These are phyloP conservation scores for Natator depressus DNA, from an alignment of 2,113 vertebrate species.

Conservation along the genomic window DNA sequence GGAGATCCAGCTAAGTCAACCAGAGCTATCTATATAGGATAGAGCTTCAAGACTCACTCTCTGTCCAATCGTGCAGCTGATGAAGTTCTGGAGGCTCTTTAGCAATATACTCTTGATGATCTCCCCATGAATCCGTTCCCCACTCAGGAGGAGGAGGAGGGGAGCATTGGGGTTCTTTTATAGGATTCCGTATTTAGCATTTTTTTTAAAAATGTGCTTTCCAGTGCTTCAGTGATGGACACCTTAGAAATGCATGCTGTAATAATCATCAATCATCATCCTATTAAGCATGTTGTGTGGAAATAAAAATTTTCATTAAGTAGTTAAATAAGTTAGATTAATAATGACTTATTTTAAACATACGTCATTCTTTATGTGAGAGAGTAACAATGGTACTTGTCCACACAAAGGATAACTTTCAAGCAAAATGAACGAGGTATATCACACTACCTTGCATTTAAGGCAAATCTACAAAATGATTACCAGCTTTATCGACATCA, in stretches of 20 bases:
- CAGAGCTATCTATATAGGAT: rapidly evolving
- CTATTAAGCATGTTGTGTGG: rapidly evolving
- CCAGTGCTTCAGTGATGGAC: neutral
- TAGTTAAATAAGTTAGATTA: neutral
- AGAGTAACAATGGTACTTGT: neutral
- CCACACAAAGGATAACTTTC: neutral
- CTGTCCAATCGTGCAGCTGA: neutral
- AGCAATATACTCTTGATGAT: neutral
- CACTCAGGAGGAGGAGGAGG: neutral
- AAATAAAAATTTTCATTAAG: neutral
- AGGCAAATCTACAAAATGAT: neutral
- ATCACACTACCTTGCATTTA: neutral
- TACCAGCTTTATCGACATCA: slow-evolving; percentile 10
- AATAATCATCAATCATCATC: neutral
- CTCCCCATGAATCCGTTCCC: neutral
- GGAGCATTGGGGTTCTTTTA: neutral
- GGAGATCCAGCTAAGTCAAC: rapidly evolving
- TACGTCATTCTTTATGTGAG: neutral
- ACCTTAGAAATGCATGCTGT: rapidly evolving
- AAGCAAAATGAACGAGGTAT: neutral
- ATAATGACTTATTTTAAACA: neutral
- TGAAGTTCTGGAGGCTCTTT: neutral
- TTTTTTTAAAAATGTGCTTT: neutral
- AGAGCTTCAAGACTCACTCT: neutral
- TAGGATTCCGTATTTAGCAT: neutral